Evolutionary conservation across 1,140 invertebrate genomes (phyloP).

Genomic region (Drosophila murphyi): DNA sequence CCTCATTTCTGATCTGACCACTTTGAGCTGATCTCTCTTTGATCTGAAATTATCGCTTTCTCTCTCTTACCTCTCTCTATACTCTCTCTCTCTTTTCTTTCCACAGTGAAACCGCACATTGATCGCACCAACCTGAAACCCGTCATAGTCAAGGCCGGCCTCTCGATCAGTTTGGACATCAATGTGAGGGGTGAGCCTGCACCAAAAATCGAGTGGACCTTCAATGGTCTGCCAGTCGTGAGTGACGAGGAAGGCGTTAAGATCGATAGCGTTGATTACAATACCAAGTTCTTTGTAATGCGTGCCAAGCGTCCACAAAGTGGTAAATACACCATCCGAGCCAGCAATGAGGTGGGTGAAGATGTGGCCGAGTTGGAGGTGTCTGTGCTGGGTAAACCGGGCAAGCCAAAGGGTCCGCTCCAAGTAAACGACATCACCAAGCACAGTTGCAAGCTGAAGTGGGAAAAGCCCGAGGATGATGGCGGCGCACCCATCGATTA

Average conservation of each 20-base stretch:
- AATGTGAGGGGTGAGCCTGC: conserved; percentile 97
- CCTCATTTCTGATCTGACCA: no score
- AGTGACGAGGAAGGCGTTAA: conserved; percentile 89
- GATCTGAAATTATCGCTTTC: no score
- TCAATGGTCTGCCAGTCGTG: conserved; percentile 91
- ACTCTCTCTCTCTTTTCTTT: conserved; percentile 39
- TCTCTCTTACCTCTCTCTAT: not conserved
- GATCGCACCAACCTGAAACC: conserved; percentile 95
- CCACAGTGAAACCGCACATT: conserved; percentile 94
- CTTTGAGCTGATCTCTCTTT: no score
- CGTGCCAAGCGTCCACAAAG: conserved; percentile 92
- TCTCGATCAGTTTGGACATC: conserved; percentile 95
- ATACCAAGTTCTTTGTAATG: conserved; percentile 94
- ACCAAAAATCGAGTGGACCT: conserved; percentile 94
- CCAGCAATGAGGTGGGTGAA: conserved; percentile 97
- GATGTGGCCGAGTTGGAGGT: conserved; percentile 96
- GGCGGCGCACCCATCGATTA: conserved; percentile 96
- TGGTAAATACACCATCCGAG: conserved; percentile 96
- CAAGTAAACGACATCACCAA: conserved; percentile 96
- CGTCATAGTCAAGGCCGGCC: conserved; percentile 94
- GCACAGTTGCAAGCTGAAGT: conserved; percentile 96
- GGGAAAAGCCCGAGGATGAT: conserved; percentile 97
- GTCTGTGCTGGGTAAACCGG: conserved; percentile 93
- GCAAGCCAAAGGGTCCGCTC: conserved; percentile 93
- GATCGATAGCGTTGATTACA: conserved; percentile 94